Conservation (phyloP, 2,113 vertebrate genomes). For the Pimephales promelas region DNA sequence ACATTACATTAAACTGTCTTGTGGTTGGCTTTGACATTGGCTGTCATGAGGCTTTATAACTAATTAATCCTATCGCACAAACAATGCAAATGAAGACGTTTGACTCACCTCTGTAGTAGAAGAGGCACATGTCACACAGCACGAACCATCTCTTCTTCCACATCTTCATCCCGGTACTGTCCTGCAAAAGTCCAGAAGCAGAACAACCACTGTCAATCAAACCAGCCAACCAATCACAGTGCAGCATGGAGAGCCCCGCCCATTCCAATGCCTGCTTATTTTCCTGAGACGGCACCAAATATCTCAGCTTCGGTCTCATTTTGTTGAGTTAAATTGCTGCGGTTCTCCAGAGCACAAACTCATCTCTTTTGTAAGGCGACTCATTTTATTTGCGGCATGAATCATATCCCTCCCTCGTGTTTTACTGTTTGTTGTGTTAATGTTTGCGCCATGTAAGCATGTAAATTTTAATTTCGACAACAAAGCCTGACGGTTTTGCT, state of each 20-base stretch:
- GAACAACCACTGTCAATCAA: slow-evolving; percentile 25
- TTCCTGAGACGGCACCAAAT: not conserved
- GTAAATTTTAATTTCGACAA: slow-evolving; percentile 26
- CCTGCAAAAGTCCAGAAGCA: slow-evolving; percentile 73
- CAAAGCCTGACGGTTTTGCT: not conserved
- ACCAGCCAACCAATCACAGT: slow-evolving; percentile 2
- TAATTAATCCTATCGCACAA: not conserved
- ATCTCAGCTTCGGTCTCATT: not conserved
- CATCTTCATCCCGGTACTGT: slow-evolving; percentile 97
- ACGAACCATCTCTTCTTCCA: slow-evolving; percentile 99
- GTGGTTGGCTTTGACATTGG: too few relatives aligned
- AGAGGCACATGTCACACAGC: slow-evolving; percentile 95
- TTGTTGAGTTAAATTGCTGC: not conserved
- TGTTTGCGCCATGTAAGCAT: slow-evolving; percentile 8
- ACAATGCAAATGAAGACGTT: not conserved
- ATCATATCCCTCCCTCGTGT: slow-evolving; percentile 14
- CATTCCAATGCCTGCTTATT: not conserved
- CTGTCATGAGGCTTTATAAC: too few relatives aligned
- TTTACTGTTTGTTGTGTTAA: slow-evolving; percentile 16
- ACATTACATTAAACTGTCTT: too few relatives aligned
- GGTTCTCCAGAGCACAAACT: not conserved
- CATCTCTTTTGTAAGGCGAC: not conserved
- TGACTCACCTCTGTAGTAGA: slow-evolving; percentile 94
- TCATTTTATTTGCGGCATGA: slow-evolving; percentile 9
- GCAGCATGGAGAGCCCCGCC: not conserved